Conservation (phyloP, 2,888 invertebrate genomes). For the Eristalis arbustorum region DNA sequence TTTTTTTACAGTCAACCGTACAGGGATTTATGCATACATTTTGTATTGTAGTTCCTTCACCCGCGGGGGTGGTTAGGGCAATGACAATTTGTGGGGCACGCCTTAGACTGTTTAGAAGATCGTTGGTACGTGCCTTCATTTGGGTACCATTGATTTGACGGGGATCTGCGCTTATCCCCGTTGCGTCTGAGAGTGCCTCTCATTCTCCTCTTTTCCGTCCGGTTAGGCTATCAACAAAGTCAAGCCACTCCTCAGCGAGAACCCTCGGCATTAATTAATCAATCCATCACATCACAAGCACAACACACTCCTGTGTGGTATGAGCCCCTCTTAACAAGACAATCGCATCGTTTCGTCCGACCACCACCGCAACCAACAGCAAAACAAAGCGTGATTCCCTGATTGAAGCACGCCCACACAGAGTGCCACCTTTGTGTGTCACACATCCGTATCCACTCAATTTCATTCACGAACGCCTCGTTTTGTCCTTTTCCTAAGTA, state of each 20-base stretch:
- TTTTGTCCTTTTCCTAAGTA: slow-evolving; percentile 12
- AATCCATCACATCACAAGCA: neutral
- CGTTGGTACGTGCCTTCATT: too few relatives aligned
- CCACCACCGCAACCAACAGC: neutral
- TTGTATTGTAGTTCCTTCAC: neutral
- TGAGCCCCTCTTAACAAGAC: neutral
- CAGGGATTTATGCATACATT: neutral
- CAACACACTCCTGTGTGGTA: neutral
- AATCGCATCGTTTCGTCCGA: neutral
- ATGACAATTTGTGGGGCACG: too few relatives aligned
- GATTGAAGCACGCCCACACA: neutral
- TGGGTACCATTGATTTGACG: too few relatives aligned
- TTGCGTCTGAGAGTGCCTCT: too few relatives aligned
- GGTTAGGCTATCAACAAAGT: too few relatives aligned
- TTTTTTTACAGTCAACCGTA: neutral
- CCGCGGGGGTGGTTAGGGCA: neutral
- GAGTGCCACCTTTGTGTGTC: slow-evolving; percentile 2
- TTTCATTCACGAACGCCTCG: neutral
- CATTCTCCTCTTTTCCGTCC: too few relatives aligned
- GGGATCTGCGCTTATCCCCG: too few relatives aligned
- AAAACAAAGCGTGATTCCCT: neutral
- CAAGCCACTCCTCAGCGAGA: too few relatives aligned
- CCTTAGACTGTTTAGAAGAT: too few relatives aligned
- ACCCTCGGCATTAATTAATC: neutral
- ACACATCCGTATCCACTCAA: slow-evolving; percentile 49